Evolutionary conservation across 2,113 vertebrate species (phyloP).

Genomic region (Colaptes auratus): DNA sequence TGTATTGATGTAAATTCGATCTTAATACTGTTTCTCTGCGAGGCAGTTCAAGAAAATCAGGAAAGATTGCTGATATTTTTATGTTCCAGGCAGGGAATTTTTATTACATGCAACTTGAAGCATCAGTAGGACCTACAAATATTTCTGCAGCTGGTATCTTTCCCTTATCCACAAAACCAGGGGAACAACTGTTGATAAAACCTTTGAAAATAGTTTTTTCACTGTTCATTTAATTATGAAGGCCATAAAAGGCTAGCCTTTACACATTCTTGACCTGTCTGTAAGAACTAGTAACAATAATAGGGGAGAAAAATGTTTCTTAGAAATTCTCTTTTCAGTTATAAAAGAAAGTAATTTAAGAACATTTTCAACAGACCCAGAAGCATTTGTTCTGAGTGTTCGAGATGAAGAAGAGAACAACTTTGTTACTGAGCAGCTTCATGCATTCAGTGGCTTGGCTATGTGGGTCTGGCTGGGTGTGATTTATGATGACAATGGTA

Average conservation of each 20-base stretch:
- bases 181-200: background rate
- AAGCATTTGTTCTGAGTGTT: constrained; percentile 85
- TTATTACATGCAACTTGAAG: background rate
- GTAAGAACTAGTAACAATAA: background rate
- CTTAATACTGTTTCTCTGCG: background rate
- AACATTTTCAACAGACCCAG: constrained; percentile 71
- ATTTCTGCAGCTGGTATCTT: background rate
- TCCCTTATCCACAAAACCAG: background rate
- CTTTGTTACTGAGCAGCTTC: constrained; percentile 85
- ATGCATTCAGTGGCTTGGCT: constrained; percentile 80
- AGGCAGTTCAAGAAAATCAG: background rate
- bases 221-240: background rate
- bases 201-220: background rate
- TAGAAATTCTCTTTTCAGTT: no score
- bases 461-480: constrained; percentile 89
- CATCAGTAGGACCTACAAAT: background rate
- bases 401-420: constrained; percentile 87
- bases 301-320: background rate
- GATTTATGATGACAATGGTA: constrained; percentile 80
- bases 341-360: background rate
- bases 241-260: background rate
- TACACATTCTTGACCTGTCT: background rate
- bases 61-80: background rate
- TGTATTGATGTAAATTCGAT: background rate
- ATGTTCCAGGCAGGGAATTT: background rate